Evolutionary conservation across 2,888 invertebrate species (phyloP).

Genomic region (Osmoderma eremita): DNA sequence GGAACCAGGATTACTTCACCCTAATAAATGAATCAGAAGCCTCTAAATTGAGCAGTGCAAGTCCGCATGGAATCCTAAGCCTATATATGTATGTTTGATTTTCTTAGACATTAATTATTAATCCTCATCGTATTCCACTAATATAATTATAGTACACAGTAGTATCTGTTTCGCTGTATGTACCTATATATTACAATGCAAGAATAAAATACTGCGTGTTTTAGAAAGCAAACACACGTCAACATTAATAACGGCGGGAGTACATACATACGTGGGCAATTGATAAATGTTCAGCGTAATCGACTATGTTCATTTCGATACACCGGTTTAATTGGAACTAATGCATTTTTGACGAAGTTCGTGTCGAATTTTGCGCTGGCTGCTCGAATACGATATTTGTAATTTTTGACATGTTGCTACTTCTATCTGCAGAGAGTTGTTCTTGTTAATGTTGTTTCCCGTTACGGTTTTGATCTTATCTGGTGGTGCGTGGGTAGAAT

Average conservation of each 20-base stretch:
- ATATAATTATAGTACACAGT: neutral
- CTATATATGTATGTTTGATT: too few species aligned
- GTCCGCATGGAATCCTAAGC: too few species aligned
- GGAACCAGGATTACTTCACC: too few species aligned
- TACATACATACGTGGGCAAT: conserved; percentile 4
- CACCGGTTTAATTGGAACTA: conserved; percentile 20
- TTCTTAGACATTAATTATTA: too few species aligned
- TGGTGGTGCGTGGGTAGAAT: conserved; percentile 8
- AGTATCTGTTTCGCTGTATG: too few species aligned
- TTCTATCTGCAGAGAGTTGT: neutral
- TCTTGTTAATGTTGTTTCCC: conserved; percentile 5
- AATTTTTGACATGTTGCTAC: conserved; percentile 15
- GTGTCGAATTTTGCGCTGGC: conserved; percentile 7
- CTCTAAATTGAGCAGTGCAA: too few species aligned
- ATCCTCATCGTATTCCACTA: neutral
- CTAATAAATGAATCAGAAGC: too few species aligned
- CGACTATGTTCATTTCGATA: conserved; percentile 20
- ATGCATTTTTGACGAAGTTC: conserved; percentile 15
- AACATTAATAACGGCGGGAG: conserved; percentile 16
- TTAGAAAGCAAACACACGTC: conserved; percentile 12
- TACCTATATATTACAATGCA: too few species aligned
- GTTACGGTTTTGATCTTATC: neutral
- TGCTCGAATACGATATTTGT: conserved; percentile 13
- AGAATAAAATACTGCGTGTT: conserved; percentile 13
- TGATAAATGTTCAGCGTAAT: conserved; percentile 21